phyloP scores from a whole-genome alignment of 2,113 vertebrate genomes.

The Dicentrarchus labrax region DNA sequence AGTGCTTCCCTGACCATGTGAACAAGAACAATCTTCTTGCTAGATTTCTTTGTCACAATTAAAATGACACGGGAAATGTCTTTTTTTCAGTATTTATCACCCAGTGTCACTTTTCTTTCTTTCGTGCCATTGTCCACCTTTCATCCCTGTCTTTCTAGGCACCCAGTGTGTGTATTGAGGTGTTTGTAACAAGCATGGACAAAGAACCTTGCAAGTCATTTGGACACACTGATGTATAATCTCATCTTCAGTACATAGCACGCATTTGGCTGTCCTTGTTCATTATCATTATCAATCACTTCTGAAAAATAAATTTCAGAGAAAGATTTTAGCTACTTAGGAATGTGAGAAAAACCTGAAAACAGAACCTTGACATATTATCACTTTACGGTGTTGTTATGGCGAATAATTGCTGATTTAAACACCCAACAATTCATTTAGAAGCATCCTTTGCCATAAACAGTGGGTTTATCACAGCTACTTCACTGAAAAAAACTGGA shows the following conservation, averaged over 20 bases:
- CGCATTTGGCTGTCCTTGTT: background rate
- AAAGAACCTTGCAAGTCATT: constrained; percentile 20
- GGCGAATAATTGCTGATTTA: no score
- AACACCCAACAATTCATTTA: no score
- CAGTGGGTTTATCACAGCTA: no score
- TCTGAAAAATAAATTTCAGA: no score
- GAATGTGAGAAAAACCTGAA: no score
- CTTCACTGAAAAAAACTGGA: no score
- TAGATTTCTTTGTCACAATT: constrained; percentile 43
- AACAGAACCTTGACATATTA: no score
- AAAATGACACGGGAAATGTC: constrained; percentile 44
- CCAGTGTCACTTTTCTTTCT: constrained; percentile 2
- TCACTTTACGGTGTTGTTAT: no score
- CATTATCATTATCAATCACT: no score
- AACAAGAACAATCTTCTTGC: constrained; percentile 18
- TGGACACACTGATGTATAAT: constrained; percentile 14
- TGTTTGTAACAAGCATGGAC: constrained; percentile 26
- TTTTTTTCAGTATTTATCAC: constrained; percentile 42
- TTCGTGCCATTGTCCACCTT: background rate
- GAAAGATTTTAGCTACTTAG: no score
- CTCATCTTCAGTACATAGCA: background rate
- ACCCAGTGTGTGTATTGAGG: background rate
- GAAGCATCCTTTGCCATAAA: no score
- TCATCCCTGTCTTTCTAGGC: background rate
- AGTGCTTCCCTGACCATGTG: constrained; percentile 61